Evolutionary conservation across 2,888 invertebrate genomes (phyloP).

Genomic region (Galerucella calmariensis): DNA sequence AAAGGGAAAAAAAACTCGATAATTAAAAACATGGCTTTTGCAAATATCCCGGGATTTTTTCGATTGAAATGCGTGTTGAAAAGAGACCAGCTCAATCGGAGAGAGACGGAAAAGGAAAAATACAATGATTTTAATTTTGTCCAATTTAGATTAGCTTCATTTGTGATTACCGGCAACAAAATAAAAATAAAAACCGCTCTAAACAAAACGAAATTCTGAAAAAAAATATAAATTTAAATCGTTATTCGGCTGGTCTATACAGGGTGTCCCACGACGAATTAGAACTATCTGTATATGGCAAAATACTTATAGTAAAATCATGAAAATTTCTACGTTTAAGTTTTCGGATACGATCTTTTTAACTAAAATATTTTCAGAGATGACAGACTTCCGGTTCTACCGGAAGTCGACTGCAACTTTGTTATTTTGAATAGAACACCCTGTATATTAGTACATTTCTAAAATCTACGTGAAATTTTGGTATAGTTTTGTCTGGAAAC

Average conservation of each 20-base stretch:
- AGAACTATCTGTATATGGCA: no score
- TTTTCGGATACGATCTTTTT: no score
- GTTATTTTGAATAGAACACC: no score
- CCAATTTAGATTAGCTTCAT: constrained; percentile 65
- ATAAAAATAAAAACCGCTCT: constrained; percentile 58
- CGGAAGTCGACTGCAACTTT: no score
- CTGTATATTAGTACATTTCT: no score
- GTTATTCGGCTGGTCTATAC: background rate
- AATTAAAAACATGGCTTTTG: constrained; percentile 43
- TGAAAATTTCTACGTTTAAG: no score
- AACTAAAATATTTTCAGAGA: no score
- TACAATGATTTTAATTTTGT: constrained; percentile 65
- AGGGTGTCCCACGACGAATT: no score
- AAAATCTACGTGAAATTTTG: no score
- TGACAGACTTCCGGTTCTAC: no score
- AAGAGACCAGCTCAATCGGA: constrained; percentile 43
- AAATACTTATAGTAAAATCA: no score
- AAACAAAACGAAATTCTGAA: constrained; percentile 10
- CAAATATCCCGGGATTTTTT: constrained; percentile 43
- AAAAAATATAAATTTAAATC: constrained; percentile 19
- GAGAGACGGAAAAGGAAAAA: constrained; percentile 51
- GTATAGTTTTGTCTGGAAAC: no score
- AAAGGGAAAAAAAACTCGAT: constrained; percentile 31
- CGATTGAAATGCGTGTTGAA: constrained; percentile 37
- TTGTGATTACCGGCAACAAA: constrained; percentile 62